These are phyloP conservation scores for Neotragus pygmaeus DNA, from an alignment of 2,113 vertebrate species.

Conservation along the genomic window DNA sequence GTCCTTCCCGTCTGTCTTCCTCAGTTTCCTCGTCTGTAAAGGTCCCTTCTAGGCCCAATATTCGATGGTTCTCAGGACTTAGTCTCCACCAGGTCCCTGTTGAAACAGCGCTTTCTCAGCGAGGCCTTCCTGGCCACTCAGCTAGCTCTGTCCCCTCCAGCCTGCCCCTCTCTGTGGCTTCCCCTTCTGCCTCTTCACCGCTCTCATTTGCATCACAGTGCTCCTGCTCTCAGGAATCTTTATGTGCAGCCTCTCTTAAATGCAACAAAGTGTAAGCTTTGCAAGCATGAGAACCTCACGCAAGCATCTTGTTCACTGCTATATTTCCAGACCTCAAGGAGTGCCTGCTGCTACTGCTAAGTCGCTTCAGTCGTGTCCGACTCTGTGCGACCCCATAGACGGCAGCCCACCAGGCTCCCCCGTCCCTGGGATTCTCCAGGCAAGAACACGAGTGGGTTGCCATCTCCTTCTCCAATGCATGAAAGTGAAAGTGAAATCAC, in stretches of 20 bases:
- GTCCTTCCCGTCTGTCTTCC: neutral
- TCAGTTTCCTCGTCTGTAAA: neutral
- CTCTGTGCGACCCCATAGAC: too few relatives aligned
- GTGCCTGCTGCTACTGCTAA: too few relatives aligned
- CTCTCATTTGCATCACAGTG: neutral
- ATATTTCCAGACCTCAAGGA: neutral
- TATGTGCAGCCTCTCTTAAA: neutral
- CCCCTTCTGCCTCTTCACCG: neutral
- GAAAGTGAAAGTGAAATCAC: too few relatives aligned
- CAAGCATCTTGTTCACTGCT: neutral
- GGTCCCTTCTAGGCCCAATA: neutral
- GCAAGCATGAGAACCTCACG: neutral
- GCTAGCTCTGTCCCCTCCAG: neutral
- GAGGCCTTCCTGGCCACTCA: neutral
- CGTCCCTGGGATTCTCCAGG: too few relatives aligned
- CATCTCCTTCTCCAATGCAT: too few relatives aligned
- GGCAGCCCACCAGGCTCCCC: too few relatives aligned
- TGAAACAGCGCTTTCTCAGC: neutral
- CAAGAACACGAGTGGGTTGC: too few relatives aligned
- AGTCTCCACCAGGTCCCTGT: neutral
- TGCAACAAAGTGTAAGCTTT: fast-evolving
- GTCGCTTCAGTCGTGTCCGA: too few relatives aligned
- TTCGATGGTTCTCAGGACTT: neutral
- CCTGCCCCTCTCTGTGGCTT: neutral
- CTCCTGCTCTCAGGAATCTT: neutral